Base-by-base conservation (phyloP, 2,113 vertebrate species). In the Aphelocoma coerulescens region DNA sequence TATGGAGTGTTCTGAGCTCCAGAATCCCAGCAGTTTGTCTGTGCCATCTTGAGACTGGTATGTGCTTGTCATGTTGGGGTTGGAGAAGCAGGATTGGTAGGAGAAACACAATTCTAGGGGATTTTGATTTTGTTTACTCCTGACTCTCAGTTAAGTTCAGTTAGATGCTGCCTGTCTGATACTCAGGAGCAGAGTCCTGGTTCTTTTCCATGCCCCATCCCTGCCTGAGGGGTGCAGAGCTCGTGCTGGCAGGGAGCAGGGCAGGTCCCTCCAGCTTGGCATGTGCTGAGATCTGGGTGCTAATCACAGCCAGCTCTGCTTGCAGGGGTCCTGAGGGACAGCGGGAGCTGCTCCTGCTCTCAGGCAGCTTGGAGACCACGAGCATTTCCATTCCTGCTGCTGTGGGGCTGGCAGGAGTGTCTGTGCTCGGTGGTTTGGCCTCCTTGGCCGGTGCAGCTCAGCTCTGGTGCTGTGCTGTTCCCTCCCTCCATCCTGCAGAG, bases 281-380 rank as follows among this genome's bases (percentile, higher is more conserved):
- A 3, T 1, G 0, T 61, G 57, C 55, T 9, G 41, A 55, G 57
- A 0, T 30, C 17, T 30, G 49, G 7, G 13, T 33, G 20, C 59
- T 35, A 3, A 4, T 32, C 2, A 1, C 23, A 18, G 14, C n/a
- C 5, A 0, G 2, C 58, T 75, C 27, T 37, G 27, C 44, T 44
- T 33, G 61, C n/a, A 7, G 0, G 0, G 46, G 4, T 39, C 19
- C 82, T 16, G 44, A n/a, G 63, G 35, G 37, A 3, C 4, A 51
- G 33, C 5, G 0, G 57, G 30, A 84, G 35, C 58, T 68, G 8
- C 2, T n/a, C 17, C 26, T 43, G 61, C 13, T 26, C 79, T 69
- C 71, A 14, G 82, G 59, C 62, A 66, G 75, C 62, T 15, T 43
- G 46, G 17, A 28, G 27, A 33, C 28, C 87, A 14, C 2, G 12